These are phyloP conservation scores for Pseudococcus longispinus DNA, from an alignment of 2,888 invertebrate genomes.

Conservation along the genomic window DNA sequence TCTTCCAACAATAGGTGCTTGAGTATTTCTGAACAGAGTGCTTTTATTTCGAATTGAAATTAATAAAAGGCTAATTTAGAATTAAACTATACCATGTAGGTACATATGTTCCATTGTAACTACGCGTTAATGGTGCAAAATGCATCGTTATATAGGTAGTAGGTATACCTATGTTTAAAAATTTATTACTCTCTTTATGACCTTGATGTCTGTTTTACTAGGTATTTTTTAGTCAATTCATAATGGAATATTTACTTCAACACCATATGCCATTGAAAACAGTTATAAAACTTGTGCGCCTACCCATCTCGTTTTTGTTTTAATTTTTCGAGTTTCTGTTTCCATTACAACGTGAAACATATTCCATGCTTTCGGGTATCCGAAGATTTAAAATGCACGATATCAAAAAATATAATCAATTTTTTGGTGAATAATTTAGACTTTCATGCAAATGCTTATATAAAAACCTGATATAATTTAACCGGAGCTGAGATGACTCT, in stretches of 20 bases:
- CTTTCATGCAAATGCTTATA: neutral
- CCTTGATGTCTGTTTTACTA: neutral
- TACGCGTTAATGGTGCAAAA: neutral
- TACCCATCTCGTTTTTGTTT: neutral
- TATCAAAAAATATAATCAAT: neutral
- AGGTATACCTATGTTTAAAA: neutral
- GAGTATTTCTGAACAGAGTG: too few species aligned
- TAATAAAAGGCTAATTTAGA: too few species aligned
- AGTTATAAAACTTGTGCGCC: neutral
- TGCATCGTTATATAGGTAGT: too few species aligned
- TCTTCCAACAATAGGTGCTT: too few species aligned
- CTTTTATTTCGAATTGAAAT: too few species aligned
- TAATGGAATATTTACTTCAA: neutral
- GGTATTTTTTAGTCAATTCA: neutral
- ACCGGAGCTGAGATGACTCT: neutral
- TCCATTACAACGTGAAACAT: neutral
- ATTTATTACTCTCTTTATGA: neutral
- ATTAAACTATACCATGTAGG: too few species aligned
- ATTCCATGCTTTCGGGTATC: too few species aligned
- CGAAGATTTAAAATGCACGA: neutral
- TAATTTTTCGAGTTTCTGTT: neutral
- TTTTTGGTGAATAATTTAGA: neutral
- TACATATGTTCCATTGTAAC: too few species aligned
- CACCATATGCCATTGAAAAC: neutral
- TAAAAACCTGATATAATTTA: neutral